These are phyloP conservation scores for Cheilosia vulpina DNA, from an alignment of 2,888 invertebrate genomes.

Conservation along the genomic window DNA sequence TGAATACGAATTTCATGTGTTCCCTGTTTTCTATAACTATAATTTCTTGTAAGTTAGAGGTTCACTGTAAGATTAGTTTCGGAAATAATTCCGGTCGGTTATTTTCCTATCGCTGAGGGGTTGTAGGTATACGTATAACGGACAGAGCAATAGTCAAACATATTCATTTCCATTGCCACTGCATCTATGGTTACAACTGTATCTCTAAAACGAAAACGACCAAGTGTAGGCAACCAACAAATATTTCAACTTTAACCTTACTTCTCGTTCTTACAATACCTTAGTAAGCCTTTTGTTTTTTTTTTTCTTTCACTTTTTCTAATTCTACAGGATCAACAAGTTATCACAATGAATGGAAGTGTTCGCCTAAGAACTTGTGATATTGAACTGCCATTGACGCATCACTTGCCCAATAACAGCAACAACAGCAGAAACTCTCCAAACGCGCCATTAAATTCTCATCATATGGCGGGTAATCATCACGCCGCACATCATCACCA, in stretches of 20 bases:
- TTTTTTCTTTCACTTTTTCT: conserved; percentile 21
- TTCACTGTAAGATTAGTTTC: no score
- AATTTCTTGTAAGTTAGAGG: no score
- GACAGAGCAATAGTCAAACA: no score
- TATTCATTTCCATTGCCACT: neutral
- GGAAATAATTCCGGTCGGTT: no score
- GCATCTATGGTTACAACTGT: neutral
- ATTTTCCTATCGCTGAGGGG: no score
- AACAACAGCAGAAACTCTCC: conserved; percentile 65
- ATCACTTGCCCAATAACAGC: conserved; percentile 68
- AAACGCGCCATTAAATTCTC: conserved; percentile 55
- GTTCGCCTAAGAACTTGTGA: conserved; percentile 83
- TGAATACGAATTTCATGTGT: no score
- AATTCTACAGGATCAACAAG: conserved; percentile 83
- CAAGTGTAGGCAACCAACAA: neutral
- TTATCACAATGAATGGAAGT: conserved; percentile 84
- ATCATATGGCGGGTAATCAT: conserved; percentile 46
- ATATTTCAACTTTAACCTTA: neutral
- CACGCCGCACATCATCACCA: conserved; percentile 41
- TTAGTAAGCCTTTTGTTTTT: neutral
- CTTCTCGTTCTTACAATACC: neutral
- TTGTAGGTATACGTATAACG: no score
- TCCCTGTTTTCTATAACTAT: no score
- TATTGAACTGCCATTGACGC: conserved; percentile 83
- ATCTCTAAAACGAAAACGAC: neutral